A percentile compares a stretch with the other conserved stretches of the same genome.
Evolutionary conservation across 2,888 invertebrate genomes (phyloP).

Genomic region (Bellardia pandia): DNA sequence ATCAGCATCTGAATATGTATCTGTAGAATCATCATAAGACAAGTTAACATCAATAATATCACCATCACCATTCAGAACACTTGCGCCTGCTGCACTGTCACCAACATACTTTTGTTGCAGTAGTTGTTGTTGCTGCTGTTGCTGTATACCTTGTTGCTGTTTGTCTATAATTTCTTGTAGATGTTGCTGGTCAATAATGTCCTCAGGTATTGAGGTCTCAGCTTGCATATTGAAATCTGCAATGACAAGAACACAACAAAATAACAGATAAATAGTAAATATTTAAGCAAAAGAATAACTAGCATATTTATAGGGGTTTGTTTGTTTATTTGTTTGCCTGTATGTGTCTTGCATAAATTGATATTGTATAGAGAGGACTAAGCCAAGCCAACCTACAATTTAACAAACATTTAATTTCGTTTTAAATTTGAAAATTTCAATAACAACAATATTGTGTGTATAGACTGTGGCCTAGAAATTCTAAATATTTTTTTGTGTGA

Average conservation of each 20-base stretch:
- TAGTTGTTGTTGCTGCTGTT: slow-evolving; percentile 12
- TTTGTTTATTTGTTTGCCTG: not conserved
- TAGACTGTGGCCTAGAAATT: slow-evolving; percentile 1
- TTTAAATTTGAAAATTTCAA: slow-evolving; percentile 18
- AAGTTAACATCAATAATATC: slow-evolving; percentile 75
- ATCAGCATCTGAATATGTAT: slow-evolving; percentile 78
- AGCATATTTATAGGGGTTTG: not conserved
- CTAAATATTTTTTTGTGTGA: not conserved
- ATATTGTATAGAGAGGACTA: slow-evolving; percentile 3
- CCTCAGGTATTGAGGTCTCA: slow-evolving; percentile 81
- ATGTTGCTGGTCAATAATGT: slow-evolving; percentile 80
- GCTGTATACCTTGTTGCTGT: slow-evolving; percentile 46
- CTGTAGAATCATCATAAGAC: slow-evolving; percentile 76
- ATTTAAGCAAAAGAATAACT: slow-evolving; percentile 33
- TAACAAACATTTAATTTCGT: not conserved
- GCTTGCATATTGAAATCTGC: slow-evolving; percentile 82
- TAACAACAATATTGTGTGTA: not conserved
- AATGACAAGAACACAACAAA: slow-evolving; percentile 58
- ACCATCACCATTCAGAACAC: slow-evolving; percentile 66
- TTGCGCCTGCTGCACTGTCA: slow-evolving; percentile 25
- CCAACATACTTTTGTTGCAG: slow-evolving; percentile 33
- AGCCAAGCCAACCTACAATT: not conserved
- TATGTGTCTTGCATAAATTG: slow-evolving; percentile 1
- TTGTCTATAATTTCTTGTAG: slow-evolving; percentile 75
- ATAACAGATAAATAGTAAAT: slow-evolving; percentile 31